Evolutionary conservation across 2,113 vertebrate species (phyloP).

Genomic region (Oplegnathus fasciatus): DNA sequence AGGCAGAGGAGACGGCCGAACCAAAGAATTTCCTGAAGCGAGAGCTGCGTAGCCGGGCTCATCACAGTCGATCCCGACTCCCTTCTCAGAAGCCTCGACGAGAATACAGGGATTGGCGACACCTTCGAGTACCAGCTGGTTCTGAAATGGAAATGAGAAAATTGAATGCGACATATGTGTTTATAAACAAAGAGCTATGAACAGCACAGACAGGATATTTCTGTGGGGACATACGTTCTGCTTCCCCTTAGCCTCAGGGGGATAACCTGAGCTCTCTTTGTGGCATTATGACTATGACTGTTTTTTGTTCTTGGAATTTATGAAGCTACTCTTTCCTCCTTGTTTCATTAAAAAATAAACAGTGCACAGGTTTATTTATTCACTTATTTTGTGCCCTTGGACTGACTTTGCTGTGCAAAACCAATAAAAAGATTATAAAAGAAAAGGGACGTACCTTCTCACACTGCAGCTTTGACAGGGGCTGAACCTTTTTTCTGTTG

Average conservation of each 20-base stretch:
- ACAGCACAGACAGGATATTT: not conserved
- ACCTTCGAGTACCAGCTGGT: constrained; percentile 85
- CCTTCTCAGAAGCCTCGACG: constrained; percentile 87
- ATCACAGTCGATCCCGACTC: not conserved
- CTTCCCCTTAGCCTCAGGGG: no score
- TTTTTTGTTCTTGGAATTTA: no score
- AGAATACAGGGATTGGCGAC: constrained; percentile 84
- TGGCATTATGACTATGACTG: not conserved
- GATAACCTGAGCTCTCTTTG: not conserved
- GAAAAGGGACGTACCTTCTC: constrained; percentile 37
- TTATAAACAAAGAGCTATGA: not conserved
- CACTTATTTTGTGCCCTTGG: not conserved
- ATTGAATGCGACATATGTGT: not conserved
- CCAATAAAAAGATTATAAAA: not conserved
- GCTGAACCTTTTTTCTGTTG: constrained; percentile 79
- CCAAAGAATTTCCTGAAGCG: constrained; percentile 85
- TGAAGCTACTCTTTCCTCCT: not conserved
- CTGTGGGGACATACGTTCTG: not conserved
- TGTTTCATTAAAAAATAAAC: no score
- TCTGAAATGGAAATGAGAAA: constrained; percentile 76
- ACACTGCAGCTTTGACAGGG: constrained; percentile 54
- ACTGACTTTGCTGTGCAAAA: not conserved
- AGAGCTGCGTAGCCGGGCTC: constrained; percentile 38
- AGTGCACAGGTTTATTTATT: not conserved
- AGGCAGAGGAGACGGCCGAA: constrained; percentile 89